A percentile compares a stretch with the other conserved stretches of the same genome.
Conservation (phyloP, 2,888 invertebrate genomes). For the Tipula unca region DNA sequence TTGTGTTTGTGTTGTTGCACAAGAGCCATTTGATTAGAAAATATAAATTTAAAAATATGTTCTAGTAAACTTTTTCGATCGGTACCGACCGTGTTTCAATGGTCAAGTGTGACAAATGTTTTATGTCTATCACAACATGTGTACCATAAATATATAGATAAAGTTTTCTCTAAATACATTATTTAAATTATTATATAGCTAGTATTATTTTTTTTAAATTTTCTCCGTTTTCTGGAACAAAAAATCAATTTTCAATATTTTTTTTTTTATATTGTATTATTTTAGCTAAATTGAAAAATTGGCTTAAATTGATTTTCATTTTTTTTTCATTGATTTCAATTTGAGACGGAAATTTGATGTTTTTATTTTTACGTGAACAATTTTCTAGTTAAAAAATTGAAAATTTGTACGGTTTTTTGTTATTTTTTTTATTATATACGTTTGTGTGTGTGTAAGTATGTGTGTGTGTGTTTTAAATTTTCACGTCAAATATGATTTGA, state of each 20-base stretch:
- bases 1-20: not conserved
- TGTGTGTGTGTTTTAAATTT: not conserved
- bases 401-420: not conserved
- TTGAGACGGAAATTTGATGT: conserved; percentile 14
- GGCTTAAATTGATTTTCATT: not conserved
- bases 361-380: not conserved
- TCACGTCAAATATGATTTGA: not conserved
- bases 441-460: not conserved
- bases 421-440: not conserved
- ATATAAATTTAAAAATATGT: not conserved
- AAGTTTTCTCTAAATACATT: not conserved
- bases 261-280: conserved; percentile 1
- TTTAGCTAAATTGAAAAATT: conserved; percentile 8
- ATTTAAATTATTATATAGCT: not conserved
- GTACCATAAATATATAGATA: not conserved
- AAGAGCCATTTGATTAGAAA: not conserved
- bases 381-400: conserved; percentile 14
- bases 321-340: not conserved
- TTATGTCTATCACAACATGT: not conserved
- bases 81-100: not conserved
- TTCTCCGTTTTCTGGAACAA: not conserved
- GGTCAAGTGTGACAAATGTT: not conserved
- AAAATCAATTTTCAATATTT: not conserved
- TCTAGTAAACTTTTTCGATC: not conserved
- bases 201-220: not conserved